Conservation (phyloP, 1,140 invertebrate species). For the Pogonognathellus flavescens region DNA sequence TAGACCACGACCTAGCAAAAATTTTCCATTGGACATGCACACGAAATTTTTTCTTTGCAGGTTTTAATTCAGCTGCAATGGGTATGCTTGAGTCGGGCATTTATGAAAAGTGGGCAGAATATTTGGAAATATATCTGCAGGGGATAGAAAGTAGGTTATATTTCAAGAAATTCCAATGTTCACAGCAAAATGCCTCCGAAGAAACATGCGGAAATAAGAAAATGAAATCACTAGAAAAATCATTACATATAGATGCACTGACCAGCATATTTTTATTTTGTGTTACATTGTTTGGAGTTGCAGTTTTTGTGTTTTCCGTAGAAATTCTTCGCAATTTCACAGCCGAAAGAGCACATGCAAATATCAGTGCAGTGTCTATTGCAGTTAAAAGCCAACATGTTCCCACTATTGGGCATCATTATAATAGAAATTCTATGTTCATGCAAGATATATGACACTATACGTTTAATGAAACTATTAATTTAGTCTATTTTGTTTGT, state of each 20-base stretch:
- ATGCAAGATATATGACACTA: too few species aligned
- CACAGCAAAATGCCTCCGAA: not conserved
- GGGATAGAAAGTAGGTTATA: not conserved
- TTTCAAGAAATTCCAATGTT: not conserved
- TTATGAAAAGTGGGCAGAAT: slow-evolving; percentile 5
- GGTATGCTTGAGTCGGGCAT: slow-evolving; percentile 8
- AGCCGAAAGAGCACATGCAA: not conserved
- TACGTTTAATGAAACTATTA: too few species aligned
- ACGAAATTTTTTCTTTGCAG: not conserved
- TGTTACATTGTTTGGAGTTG: not conserved
- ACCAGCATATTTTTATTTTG: not conserved
- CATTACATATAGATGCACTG: not conserved
- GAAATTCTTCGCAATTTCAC: not conserved
- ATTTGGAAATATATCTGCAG: not conserved
- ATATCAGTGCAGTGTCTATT: too few species aligned
- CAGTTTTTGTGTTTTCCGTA: not conserved
- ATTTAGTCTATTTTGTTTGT: too few species aligned
- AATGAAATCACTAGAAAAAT: not conserved
- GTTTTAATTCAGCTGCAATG: slow-evolving; percentile 1
- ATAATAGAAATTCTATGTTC: too few species aligned
- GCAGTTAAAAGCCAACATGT: too few species aligned
- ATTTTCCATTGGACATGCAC: slow-evolving; percentile 14
- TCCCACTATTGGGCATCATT: too few species aligned
- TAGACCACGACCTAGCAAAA: slow-evolving; percentile 28
- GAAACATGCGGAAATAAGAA: not conserved